phyloP scores from a whole-genome alignment of 1,140 invertebrate genomes.

The Chrysoperla carnea region DNA sequence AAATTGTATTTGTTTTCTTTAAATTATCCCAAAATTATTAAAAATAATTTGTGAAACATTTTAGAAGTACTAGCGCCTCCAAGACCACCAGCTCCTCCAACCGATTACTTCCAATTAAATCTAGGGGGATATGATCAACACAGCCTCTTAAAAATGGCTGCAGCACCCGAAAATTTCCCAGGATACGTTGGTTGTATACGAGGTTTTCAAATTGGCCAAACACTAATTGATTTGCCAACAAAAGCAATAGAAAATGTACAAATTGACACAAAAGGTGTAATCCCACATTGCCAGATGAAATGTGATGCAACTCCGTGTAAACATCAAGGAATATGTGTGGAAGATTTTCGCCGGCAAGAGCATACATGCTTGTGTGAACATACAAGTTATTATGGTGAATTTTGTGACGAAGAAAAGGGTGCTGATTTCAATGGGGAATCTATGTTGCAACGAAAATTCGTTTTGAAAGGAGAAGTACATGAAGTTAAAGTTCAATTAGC shows the following conservation, averaged over 20 bases:
- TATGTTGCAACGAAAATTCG: conserved; percentile 56
- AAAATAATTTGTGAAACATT: too few species aligned
- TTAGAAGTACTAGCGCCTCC: conserved; percentile 70
- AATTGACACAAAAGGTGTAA: conserved; percentile 40
- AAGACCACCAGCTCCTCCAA: conserved; percentile 61
- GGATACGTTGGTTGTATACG: conserved; percentile 77
- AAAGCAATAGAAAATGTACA: conserved; percentile 43
- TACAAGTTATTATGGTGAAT: conserved; percentile 74
- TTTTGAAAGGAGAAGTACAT: conserved; percentile 45
- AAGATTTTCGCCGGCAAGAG: conserved; percentile 70
- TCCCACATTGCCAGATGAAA: conserved; percentile 71
- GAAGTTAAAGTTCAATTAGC: conserved; percentile 62
- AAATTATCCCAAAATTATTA: too few species aligned
- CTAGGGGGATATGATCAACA: conserved; percentile 68
- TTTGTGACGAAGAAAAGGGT: conserved; percentile 59
- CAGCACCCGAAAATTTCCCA: conserved; percentile 35
- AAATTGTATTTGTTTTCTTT: too few species aligned
- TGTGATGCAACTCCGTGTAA: conserved; percentile 75
- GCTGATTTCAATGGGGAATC: conserved; percentile 77
- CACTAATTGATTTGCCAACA: conserved; percentile 54
- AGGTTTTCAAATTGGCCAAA: conserved; percentile 70
- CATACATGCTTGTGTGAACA: conserved; percentile 75
- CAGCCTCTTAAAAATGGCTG: conserved; percentile 43
- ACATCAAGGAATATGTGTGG: conserved; percentile 72
- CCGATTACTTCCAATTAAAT: conserved; percentile 76